Percentiles rank a stretch among this genome's conserved stretches.
phyloP scores from a whole-genome alignment of 1,140 invertebrate species.

The Ladona fulva region DNA sequence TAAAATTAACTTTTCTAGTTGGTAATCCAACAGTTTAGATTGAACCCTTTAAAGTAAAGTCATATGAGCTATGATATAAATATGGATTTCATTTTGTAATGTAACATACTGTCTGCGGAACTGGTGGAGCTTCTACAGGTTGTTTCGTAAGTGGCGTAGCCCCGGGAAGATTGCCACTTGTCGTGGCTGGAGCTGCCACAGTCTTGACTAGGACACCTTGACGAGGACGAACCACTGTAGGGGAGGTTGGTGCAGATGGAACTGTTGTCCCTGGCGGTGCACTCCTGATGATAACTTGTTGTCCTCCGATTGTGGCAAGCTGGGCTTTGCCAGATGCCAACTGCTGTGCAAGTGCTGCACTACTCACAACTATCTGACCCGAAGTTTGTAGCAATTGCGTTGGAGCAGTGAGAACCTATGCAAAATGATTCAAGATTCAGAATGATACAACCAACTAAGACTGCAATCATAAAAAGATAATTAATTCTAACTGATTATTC shows the following conservation, averaged over 20 bases:
- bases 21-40: too few relatives aligned
- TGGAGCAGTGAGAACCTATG: constrained; percentile 40
- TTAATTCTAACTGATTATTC: background rate
- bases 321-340: constrained; percentile 34
- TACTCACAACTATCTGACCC: constrained; percentile 58
- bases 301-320: constrained; percentile 70
- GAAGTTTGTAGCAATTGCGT: constrained; percentile 33
- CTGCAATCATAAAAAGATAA: background rate
- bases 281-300: constrained; percentile 61
- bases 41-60: too few relatives aligned
- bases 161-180: constrained; percentile 12
- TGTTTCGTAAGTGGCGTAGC: constrained; percentile 14
- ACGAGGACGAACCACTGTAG: background rate
- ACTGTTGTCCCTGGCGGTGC: constrained; percentile 50
- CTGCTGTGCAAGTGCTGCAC: constrained; percentile 16
- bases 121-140: background rate
- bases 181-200: constrained; percentile 12
- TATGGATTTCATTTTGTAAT: too few relatives aligned
- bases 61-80: too few relatives aligned
- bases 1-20: too few relatives aligned
- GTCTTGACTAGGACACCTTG: constrained; percentile 19
- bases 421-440: constrained; percentile 16
- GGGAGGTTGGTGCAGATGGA: constrained; percentile 12
- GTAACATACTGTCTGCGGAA: constrained; percentile 50
- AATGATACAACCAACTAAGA: background rate